Conservation (phyloP, 2,888 invertebrate genomes). For the Alentia gelatinosa region DNA sequence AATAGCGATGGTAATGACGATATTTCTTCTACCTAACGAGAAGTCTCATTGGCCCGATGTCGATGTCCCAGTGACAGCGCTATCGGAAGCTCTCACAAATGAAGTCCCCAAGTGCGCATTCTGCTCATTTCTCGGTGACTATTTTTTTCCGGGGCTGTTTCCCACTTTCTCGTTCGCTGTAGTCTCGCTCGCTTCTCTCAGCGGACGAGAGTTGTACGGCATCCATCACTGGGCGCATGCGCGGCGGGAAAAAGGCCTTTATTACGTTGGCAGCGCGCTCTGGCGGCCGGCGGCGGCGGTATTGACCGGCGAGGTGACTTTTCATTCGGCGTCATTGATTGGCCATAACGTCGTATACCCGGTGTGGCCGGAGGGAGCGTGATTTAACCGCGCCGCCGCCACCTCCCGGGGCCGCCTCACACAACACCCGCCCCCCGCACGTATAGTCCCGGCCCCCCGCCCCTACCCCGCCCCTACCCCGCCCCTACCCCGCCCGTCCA, state of each 20-base stretch:
- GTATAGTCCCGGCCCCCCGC: background rate
- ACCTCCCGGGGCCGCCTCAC: background rate
- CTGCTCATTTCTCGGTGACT: background rate
- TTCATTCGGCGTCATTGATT: slow-evolving; percentile 38
- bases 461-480: background rate
- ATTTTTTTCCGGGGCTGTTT: background rate
- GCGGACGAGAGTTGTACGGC: background rate
- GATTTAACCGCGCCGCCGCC: background rate
- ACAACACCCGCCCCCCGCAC: background rate
- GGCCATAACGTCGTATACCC: slow-evolving; percentile 27
- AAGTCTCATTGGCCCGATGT: slow-evolving; percentile 12
- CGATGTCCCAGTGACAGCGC: background rate
- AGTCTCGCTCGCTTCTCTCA: background rate
- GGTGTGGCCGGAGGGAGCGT: background rate
- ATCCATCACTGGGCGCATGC: background rate
- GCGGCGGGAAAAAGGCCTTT: slow-evolving; percentile 13
- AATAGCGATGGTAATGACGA: slow-evolving; percentile 16
- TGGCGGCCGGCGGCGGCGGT: background rate
- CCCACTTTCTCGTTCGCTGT: background rate
- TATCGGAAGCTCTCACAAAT: background rate
- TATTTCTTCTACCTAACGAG: slow-evolving; percentile 31
- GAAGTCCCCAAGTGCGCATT: slow-evolving; percentile 8
- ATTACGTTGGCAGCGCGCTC: background rate
- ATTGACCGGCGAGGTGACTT: slow-evolving; percentile 45
- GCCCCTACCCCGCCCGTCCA: background rate